phyloP scores from a whole-genome alignment of 2,888 invertebrate genomes.

The Pilophorus perplexus region DNA sequence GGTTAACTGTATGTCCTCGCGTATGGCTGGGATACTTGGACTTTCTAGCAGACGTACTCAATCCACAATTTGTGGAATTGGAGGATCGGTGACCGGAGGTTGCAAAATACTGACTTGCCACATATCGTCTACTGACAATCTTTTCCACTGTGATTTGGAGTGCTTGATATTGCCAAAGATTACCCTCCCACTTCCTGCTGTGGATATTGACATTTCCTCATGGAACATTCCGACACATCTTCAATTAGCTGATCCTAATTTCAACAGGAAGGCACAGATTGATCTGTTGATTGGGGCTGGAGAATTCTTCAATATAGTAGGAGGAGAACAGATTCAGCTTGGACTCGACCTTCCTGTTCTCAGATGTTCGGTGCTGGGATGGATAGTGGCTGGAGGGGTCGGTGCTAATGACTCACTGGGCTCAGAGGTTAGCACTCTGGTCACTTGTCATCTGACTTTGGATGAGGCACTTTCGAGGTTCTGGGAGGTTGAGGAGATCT shows the following conservation, averaged over 20 bases:
- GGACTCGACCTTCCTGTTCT: conserved; percentile 4
- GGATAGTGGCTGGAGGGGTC: conserved; percentile 16
- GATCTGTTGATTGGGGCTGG: conserved; percentile 14
- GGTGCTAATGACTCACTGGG: neutral
- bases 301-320: conserved; percentile 14
- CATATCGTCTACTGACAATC: neutral
- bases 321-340: too few species aligned
- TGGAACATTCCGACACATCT: conserved; percentile 11
- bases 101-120: neutral
- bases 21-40: neutral
- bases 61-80: conserved; percentile 6
- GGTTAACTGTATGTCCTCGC: too few species aligned
- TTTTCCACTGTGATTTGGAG: neutral
- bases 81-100: too few species aligned
- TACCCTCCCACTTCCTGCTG: conserved; percentile 1
- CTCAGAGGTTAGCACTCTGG: too few species aligned
- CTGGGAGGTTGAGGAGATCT: conserved; percentile 13
- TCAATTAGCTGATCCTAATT: conserved; percentile 2
- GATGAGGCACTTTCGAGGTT: neutral
- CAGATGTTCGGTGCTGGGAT: neutral
- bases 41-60: neutral
- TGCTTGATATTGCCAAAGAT: conserved; percentile 22
- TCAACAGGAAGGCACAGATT: neutral
- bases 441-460: neutral
- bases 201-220: neutral